Percentiles rank a stretch among this genome's conserved stretches.
Conservation (phyloP, 2,888 invertebrate genomes). For the Dicyrtoma fusca region DNA sequence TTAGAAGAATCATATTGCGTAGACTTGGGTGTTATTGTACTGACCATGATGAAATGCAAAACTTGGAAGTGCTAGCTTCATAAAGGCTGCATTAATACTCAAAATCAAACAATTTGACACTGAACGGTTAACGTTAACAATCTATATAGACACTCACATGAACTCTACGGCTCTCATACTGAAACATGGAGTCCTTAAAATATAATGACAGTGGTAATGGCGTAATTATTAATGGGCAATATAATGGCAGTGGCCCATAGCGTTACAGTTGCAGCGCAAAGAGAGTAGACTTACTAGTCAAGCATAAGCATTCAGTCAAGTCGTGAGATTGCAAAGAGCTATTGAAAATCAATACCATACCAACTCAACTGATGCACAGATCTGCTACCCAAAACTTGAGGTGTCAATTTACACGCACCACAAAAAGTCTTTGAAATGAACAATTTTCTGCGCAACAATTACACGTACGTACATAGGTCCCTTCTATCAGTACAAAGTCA, state of each 20-base stretch:
- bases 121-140: too few relatives aligned
- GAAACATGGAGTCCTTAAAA: too few relatives aligned
- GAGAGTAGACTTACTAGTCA: neutral
- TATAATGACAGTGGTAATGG: too few relatives aligned
- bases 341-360: constrained; percentile 9
- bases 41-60: constrained; percentile 20
- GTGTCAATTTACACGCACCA: constrained; percentile 10
- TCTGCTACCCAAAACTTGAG: neutral
- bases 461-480: too few relatives aligned
- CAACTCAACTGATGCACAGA: constrained; percentile 5
- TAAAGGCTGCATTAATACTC: neutral
- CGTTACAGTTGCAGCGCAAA: neutral
- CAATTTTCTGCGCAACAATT: neutral
- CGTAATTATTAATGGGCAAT: too few relatives aligned
- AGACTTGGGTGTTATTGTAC: neutral
- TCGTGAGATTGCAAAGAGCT: neutral
- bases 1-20: constrained; percentile 13
- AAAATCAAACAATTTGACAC: neutral
- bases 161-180: too few relatives aligned
- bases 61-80: constrained; percentile 3
- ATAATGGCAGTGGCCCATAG: neutral
- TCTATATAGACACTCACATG: too few relatives aligned
- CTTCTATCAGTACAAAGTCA: too few relatives aligned
- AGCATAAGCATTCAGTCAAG: neutral
- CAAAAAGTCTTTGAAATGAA: neutral